Base-by-base conservation (phyloP, 2,888 invertebrate species). In the Drosophila longiperda region DNA sequence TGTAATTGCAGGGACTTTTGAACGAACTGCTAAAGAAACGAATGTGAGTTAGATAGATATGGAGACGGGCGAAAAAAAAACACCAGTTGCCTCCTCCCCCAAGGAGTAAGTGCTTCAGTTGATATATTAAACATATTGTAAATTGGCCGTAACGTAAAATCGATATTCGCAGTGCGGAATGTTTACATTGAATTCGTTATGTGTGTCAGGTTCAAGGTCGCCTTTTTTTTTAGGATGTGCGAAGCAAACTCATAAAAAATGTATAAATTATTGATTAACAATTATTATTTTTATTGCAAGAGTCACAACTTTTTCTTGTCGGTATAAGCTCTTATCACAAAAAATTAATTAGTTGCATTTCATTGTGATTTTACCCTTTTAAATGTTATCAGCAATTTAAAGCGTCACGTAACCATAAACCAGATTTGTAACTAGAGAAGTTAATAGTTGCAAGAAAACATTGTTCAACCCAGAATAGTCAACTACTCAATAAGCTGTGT, bases 151-250 rank as follows among this genome's bases (percentile, higher is more conserved):
- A 4, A 15, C 23, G 23, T 15, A 7, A 45, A 45, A 79, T 79
- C 75, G 80, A 76, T 79, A 65, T 65, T 62, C 23, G 33, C 76
- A 17, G 2, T 33, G 17, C 72, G 54, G 45, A 38, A 54, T 50
- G 42, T 54, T 55, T 42, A 26, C 20, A 49, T 58, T 48, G 12
- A 6, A 15, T 9, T 36, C 4, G 52, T 23, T 34, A 34, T 45
- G 45, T 20, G 12, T 45, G 20, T 7, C 53, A 58, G 40, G 49
- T 42, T 53, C 75, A 76, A 79, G 79, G 79, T 32, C 61, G 48
- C 2, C 12, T 15, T 15, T 23, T 23, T 23, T 20, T 34, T 32
- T 7, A n/a, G n/a, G 12, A 29, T 50, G n/a, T n/a, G 3, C 7
- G 29, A 7, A 11, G 3, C 11, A 12, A 29, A 11, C 3, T 6